A percentile compares a stretch with the other conserved stretches of the same genome.
These are phyloP conservation scores for Agriopis marginaria DNA, from an alignment of 2,888 invertebrate genomes.

Conservation along the genomic window DNA sequence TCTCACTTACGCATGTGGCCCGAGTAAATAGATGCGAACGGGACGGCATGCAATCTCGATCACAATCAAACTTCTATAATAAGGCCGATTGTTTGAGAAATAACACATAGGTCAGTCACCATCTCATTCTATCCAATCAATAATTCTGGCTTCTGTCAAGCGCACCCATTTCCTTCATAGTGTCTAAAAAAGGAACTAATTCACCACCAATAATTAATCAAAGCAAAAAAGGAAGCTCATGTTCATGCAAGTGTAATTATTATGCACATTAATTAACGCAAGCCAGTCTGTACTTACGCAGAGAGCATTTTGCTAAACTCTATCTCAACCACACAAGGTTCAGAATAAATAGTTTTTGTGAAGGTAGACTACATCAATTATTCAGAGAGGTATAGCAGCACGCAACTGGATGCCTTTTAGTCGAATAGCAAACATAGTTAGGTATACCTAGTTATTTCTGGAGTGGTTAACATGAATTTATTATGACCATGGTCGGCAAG, in stretches of 20 bases:
- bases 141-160: constrained; percentile 27
- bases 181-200: constrained; percentile 71
- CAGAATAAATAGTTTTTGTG: constrained; percentile 22
- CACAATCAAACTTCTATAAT: too few relatives aligned
- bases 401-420: constrained; percentile 57
- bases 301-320: constrained; percentile 14
- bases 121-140: constrained; percentile 19
- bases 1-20: too few relatives aligned
- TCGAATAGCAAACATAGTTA: constrained; percentile 30
- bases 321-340: constrained; percentile 31
- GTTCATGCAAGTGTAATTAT: constrained; percentile 82
- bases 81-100: too few relatives aligned
- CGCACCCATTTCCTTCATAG: constrained; percentile 46
- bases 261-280: constrained; percentile 84
- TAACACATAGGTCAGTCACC: not conserved
- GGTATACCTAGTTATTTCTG: constrained; percentile 20
- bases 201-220: constrained; percentile 81
- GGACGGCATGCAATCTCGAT: too few relatives aligned
- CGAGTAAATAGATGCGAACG: too few relatives aligned
- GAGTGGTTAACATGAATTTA: constrained; percentile 34
- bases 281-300: constrained; percentile 35
- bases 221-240: constrained; percentile 83
- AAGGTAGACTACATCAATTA: constrained; percentile 68
- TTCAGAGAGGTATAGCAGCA: constrained; percentile 66
- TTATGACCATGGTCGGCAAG: constrained; percentile 28